These are phyloP conservation scores for Platycercus adscitus DNA, from an alignment of 2,113 vertebrate species.

Conservation along the genomic window DNA sequence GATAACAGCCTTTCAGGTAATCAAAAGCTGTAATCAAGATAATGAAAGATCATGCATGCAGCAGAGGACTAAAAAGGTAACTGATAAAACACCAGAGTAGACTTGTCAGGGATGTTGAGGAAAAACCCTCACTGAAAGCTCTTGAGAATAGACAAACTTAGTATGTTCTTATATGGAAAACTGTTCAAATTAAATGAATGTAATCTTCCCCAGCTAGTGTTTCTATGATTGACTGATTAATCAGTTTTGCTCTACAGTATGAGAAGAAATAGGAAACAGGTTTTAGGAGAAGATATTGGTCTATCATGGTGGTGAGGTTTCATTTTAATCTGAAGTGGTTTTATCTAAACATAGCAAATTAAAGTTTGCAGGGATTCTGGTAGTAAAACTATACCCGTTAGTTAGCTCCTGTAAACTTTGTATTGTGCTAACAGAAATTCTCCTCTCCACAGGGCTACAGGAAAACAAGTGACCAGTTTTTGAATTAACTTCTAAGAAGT, in stretches of 20 bases:
- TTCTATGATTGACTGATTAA: background rate
- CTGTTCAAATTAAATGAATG: background rate
- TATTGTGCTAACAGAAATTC: background rate
- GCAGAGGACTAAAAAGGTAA: background rate
- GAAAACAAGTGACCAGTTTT: background rate
- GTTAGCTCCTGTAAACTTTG: background rate
- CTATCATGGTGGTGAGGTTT: background rate
- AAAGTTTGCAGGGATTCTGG: background rate
- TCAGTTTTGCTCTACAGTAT: background rate
- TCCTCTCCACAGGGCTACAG: background rate
- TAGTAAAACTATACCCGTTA: background rate
- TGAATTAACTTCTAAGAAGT: background rate
- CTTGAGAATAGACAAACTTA: background rate
- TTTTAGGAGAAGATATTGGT: background rate
- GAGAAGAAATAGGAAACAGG: background rate
- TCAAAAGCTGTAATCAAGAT: background rate
- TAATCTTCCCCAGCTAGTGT: background rate
- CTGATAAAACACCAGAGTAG: background rate
- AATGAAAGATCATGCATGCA: background rate
- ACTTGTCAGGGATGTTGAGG: background rate
- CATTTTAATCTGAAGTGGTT: background rate
- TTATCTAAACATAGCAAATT: background rate
- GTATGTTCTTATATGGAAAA: background rate
- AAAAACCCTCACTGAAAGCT: background rate
- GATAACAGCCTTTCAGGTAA: background rate